phyloP scores from a whole-genome alignment of 2,113 vertebrate species.

The Protobothrops mucrosquamatus region DNA sequence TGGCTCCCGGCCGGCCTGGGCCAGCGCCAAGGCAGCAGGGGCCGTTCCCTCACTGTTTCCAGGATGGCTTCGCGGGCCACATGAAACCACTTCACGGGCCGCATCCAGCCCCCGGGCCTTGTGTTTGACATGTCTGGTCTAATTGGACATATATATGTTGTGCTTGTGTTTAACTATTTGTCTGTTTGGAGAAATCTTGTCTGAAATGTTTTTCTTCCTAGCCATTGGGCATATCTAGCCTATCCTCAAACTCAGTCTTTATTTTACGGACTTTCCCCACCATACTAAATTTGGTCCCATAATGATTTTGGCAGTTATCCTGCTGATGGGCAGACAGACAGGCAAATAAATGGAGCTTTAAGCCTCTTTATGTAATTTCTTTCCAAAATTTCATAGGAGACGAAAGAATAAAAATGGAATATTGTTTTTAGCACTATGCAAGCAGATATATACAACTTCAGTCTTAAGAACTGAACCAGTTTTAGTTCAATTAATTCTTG shows the following conservation, averaged over 20 bases:
- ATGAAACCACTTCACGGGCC: no score
- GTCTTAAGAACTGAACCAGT: neutral
- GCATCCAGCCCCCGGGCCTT: no score
- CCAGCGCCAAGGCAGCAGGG: no score
- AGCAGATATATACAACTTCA: neutral
- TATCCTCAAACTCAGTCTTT: neutral
- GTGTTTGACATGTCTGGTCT: neutral
- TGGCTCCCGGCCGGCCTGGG: no score
- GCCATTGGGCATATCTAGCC: neutral
- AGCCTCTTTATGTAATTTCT: neutral
- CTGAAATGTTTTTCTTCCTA: neutral
- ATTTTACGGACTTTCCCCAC: neutral
- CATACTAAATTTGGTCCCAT: neutral
- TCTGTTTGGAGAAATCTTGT: neutral
- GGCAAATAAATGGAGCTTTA: neutral
- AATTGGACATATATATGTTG: neutral
- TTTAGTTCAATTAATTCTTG: neutral
- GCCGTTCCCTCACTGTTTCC: no score
- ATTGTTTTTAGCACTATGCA: neutral
- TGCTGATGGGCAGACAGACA: neutral
- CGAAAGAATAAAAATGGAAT: neutral
- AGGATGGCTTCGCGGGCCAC: no score
- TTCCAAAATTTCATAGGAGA: neutral
- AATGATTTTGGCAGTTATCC: neutral
- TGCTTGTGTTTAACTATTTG: neutral